Base-by-base conservation (phyloP, 2,888 invertebrate genomes). In the Abrostola tripartita region DNA sequence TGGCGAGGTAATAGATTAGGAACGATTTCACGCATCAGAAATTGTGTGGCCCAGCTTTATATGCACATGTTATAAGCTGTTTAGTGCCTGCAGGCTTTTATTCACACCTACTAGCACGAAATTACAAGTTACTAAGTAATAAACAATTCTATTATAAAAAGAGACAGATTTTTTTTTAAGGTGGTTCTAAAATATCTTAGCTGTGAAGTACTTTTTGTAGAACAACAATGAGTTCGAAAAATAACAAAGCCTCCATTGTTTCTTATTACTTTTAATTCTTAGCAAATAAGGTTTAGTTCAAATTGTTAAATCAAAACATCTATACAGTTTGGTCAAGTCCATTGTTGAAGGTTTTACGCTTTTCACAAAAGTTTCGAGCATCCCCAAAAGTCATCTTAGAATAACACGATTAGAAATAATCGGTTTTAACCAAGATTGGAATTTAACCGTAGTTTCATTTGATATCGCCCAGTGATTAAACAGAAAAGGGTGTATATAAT, bases 301-400 rank as follows among this genome's bases (percentile, higher is more conserved):
- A 86, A 82, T 83, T 82, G 77, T 82, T 74, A 81, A 84, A 85
- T 87, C 83, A 84, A 85, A 85, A 85, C 77, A 78, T 79, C 82
- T 78, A 78, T 79, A 84, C 81, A 79, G 81, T 79, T 81, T 82
- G 77, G 80, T 81, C 81, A 78, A 73, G 70, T 71, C 81, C 77
- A 85, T 90, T 90, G 88, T 90, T 83, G 65, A 75, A 86, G 73
- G 78, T 82, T 71, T 65, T 65, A 74, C 86, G 81, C 71, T 78
- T 77, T 80, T 76, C 70, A 72, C 56, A 50, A 78, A 85, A 83
- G 79, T 84, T 70, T 81, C 36, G 78, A 63, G 76, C 66, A 69
- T 73, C 79, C 82, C 77, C 70, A 73, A 81, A 85, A 86, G 81
- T 85, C 83, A 86, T 86, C 79, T 82, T 74, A 71, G 61, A 71